Conservation (phyloP, 2,888 invertebrate species). For the Erynnis tages region DNA sequence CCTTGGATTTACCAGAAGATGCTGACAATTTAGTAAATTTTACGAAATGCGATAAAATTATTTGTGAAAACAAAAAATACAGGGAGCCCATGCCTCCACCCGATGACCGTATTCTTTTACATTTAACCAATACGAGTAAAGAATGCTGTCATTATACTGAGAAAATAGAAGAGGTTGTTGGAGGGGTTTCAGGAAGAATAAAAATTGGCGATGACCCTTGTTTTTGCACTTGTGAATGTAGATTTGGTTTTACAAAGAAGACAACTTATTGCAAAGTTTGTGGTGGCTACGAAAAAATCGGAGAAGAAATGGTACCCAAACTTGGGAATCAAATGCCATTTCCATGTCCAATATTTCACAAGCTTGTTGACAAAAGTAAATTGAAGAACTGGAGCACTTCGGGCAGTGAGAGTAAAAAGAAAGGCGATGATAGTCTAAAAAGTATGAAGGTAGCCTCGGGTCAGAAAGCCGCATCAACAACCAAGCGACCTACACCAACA, state of each 20-base stretch:
- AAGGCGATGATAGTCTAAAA: constrained; percentile 40
- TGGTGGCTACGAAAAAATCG: constrained; percentile 61
- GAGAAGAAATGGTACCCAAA: constrained; percentile 50
- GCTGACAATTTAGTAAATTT: constrained; percentile 42
- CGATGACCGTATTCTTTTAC: constrained; percentile 51
- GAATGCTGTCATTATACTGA: constrained; percentile 48
- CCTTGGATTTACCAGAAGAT: constrained; percentile 47
- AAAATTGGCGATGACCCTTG: constrained; percentile 54
- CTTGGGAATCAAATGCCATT: constrained; percentile 45
- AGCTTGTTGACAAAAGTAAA: constrained; percentile 56
- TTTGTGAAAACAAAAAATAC: constrained; percentile 45
- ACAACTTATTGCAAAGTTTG: constrained; percentile 68
- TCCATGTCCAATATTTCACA: constrained; percentile 69
- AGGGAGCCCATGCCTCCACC: constrained; percentile 43
- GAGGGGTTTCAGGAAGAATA: constrained; percentile 51
- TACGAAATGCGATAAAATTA: constrained; percentile 50
- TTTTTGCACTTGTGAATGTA: constrained; percentile 67
- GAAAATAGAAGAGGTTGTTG: constrained; percentile 51
- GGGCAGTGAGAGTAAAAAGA: constrained; percentile 56
- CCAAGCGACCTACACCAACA: constrained; percentile 32
- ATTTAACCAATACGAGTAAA: constrained; percentile 42
- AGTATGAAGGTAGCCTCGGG: constrained; percentile 39
- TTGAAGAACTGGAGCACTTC: constrained; percentile 50
- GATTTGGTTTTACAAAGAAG: constrained; percentile 60
- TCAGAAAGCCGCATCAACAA: constrained; percentile 38